phyloP scores from a whole-genome alignment of 2,888 invertebrate species.

The Orthonychiurus folsomi region DNA sequence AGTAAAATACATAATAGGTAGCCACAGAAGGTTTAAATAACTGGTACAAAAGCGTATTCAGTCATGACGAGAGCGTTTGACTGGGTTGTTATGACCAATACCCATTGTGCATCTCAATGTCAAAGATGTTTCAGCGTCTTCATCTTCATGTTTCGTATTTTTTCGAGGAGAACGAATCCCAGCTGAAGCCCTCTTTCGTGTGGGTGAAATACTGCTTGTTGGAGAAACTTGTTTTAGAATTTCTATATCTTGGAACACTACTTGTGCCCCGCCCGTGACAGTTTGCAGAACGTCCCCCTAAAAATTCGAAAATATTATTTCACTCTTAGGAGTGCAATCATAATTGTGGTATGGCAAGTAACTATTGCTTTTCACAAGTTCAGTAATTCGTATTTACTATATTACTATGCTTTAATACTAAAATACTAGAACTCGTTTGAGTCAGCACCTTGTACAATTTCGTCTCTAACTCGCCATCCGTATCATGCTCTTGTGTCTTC shows the following conservation, averaged over 20 bases:
- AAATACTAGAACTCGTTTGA: too few species aligned
- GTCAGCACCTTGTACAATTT: slow-evolving; percentile 64
- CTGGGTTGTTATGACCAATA: neutral
- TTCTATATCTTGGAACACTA: slow-evolving; percentile 91
- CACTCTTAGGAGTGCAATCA: neutral
- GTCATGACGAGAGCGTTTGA: neutral
- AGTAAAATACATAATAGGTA: too few species aligned
- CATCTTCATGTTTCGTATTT: neutral
- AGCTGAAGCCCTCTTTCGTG: neutral
- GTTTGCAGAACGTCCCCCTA: slow-evolving; percentile 88
- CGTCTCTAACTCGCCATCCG: slow-evolving; percentile 86
- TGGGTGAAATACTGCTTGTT: neutral
- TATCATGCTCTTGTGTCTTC: slow-evolving; percentile 82
- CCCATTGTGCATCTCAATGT: neutral
- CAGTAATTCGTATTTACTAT: too few species aligned
- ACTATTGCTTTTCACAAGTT: too few species aligned
- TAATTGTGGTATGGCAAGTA: too few species aligned
- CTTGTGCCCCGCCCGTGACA: slow-evolving; percentile 87
- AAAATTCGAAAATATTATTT: slow-evolving; percentile 25
- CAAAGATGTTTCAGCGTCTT: neutral
- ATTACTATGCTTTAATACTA: too few species aligned
- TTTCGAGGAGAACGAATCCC: neutral
- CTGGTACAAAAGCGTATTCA: too few species aligned
- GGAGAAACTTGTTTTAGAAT: slow-evolving; percentile 20
- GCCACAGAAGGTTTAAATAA: too few species aligned